These are phyloP conservation scores for Falco cherrug DNA, from an alignment of 2,797 vertebrate species.

Conservation along the genomic window DNA sequence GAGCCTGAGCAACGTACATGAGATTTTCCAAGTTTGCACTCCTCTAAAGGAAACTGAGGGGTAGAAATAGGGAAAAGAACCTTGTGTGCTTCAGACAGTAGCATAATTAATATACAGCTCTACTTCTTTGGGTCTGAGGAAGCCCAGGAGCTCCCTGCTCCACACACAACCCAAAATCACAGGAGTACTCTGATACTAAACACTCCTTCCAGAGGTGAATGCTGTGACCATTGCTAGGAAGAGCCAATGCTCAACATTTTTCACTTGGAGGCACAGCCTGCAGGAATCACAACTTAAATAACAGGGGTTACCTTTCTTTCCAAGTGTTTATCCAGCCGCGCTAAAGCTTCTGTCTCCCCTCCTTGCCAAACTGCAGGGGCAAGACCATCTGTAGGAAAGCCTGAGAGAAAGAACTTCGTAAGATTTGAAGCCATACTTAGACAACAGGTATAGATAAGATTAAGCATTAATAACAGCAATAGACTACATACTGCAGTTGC, in stretches of 20 bases:
- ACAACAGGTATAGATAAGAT: background rate
- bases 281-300: background rate
- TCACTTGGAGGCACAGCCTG: background rate
- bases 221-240: background rate
- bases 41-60: background rate
- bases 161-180: background rate
- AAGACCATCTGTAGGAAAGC: slow-evolving; percentile 87
- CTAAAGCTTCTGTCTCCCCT: slow-evolving; percentile 93
- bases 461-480: background rate
- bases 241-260: background rate
- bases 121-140: background rate
- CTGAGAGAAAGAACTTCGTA: slow-evolving; percentile 70
- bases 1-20: background rate
- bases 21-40: background rate
- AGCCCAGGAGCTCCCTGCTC: background rate
- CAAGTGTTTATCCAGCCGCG: slow-evolving; percentile 92
- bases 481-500: background rate
- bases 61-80: background rate
- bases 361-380: slow-evolving; percentile 89
- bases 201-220: background rate
- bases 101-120: background rate
- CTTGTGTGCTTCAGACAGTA: background rate
- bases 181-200: background rate
- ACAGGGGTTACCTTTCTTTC: slow-evolving; percentile 88
- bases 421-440: background rate